Percentiles rank a stretch among this genome's conserved stretches.
Evolutionary conservation across 2,888 invertebrate species (phyloP).

Genomic region (Archips crataeganus): DNA sequence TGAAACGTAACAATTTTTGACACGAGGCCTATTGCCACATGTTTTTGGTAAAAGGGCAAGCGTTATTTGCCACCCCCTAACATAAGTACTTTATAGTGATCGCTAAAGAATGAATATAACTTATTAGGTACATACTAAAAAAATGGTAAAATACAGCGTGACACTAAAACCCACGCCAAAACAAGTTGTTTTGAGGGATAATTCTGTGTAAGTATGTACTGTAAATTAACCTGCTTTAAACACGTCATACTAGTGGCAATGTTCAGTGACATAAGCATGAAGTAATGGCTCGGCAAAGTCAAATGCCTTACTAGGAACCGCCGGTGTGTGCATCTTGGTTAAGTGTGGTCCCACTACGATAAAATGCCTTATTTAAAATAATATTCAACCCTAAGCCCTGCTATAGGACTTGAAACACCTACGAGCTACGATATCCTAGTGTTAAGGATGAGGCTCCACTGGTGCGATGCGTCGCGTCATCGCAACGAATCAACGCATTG

Average conservation of each 20-base stretch:
- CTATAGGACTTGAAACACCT: not conserved
- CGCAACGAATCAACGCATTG: no score
- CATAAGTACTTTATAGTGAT: no score
- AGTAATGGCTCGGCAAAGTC: conserved; percentile 29
- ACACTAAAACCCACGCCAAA: no score
- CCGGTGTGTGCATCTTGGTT: conserved; percentile 28
- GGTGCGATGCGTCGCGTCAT: no score
- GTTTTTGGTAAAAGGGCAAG: no score
- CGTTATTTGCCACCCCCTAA: no score
- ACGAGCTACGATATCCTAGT: not conserved
- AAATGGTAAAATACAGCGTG: not conserved
- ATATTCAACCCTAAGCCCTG: conserved; percentile 7
- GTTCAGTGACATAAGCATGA: conserved; percentile 23
- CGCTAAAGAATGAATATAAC: no score
- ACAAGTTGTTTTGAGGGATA: not conserved
- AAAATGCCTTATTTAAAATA: conserved; percentile 26
- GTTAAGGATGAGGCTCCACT: no score
- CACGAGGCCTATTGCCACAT: no score
- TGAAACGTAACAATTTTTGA: no score
- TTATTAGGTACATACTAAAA: not conserved
- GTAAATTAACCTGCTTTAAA: no score
- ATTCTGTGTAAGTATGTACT: no score
- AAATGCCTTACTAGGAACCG: conserved; percentile 38
- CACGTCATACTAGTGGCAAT: not conserved
- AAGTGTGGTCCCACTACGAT: conserved; percentile 37